Evolutionary conservation across 2,797 vertebrate genomes (phyloP), one percentile per base, ranked within the genome.

Genomic region (Eleutherodactylus coqui): DNA sequence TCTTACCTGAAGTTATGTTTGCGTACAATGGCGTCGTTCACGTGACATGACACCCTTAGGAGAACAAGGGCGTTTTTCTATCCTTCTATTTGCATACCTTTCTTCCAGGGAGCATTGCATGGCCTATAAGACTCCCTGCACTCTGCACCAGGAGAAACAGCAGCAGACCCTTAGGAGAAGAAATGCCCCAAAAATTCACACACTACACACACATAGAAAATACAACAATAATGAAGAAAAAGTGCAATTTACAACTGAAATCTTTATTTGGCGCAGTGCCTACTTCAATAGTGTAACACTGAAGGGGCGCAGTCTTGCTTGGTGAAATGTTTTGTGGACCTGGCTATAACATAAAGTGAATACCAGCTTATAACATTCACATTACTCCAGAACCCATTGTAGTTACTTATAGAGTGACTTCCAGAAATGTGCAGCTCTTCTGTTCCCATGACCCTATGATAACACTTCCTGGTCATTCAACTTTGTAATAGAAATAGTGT

Each of bases 341-440:
- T 24, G 70, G 70, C 36, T 49, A 75, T 8, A 75, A 47, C 72
- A 55, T 76, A 51, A 76, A 53, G 75, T 49, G 75, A 76, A 53
- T 53, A 29, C 13, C 17, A 29, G 3, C 34, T 78, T 78, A 78
- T 19, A 58, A 58, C 21, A 38, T 58, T 58, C 49, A 24, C 0
- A 55, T 55, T 49, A 24, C 49, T 53, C 21, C 2, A 27, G 24
- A 70, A 8, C 67, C 17, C n/a, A n/a, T n/a, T n/a, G n/a, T n/a
- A n/a, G n/a, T n/a, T n/a, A n/a, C n/a, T n/a, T n/a, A n/a, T n/a
- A n/a, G n/a, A n/a, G n/a, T n/a, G n/a, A n/a, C n/a, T n/a, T n/a
- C n/a, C n/a, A 34, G 47, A 34, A 17, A 24, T 27, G 3, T 75
- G 7, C 16, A 73, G 62, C 13, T 36, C 14, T 32, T 9, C 27